Evolutionary conservation across 2,888 invertebrate genomes (phyloP), one percentile per base, ranked within the genome.

Genomic region (Microctonus brassicae): DNA sequence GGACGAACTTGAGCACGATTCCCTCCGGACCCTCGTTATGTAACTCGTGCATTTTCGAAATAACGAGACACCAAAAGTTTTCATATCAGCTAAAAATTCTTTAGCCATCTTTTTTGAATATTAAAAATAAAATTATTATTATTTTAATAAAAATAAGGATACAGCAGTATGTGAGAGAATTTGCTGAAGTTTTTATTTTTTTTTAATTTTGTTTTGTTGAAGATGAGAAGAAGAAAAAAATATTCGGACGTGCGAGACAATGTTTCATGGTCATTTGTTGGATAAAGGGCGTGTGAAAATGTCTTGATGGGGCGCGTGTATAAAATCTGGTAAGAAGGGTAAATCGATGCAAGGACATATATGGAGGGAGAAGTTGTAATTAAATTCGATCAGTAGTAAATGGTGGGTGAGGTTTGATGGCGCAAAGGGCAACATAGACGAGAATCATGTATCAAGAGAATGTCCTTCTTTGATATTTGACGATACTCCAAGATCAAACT

Each of bases 391-490:
- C 70, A 73, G 69, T 67, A 71, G 67, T 74, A 69, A 57, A 64
- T 53, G 62, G 55, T 39, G 53, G 64, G 20, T 17, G 34, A 33
- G 20, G 61, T 47, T 33, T 52, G 55, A 39, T 47, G 52, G 26
- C 62, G 62, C 34, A 33, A 70, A 73, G 63, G 73, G 66, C 53
- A 33, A 55, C 55, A n/a, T n/a, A 47, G 65, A 66, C 24, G 72
- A 69, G 65, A 72, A 74, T 82, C 81, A 69, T 73, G 76, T 82
- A 77, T 82, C 83, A 82, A 81, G 80, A 79, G 76, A 66, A 60
- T 75, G 73, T 78, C 67, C 78, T 79, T 79, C 81, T 82, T 82
- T 82, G 82, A 82, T 81, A 83, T 81, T 78, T 72, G 82, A 82
- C 70, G 76, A 79, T 73, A 65, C 53, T 58, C 61, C 55, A 58